Evolutionary conservation across 2,888 invertebrate species (phyloP), one percentile per base, ranked within the genome.

Genomic region (Patella depressa): DNA sequence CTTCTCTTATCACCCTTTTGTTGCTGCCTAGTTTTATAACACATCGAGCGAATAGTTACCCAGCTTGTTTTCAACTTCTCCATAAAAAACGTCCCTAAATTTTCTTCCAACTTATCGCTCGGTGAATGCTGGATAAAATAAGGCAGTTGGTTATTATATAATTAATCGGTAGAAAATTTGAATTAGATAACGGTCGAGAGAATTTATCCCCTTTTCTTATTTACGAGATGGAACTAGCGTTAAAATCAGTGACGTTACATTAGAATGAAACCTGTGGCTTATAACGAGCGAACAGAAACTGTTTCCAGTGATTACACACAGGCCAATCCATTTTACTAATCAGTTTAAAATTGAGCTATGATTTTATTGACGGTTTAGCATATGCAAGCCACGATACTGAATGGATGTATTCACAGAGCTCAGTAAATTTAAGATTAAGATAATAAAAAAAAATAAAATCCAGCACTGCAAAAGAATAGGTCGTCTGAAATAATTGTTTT

Each of bases 151-250:
- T 65, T 65, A 65, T 65, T 19, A 65, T 19, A 24, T 65, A 24
- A 65, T 65, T 65, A 65, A 65, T 65, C 65, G 65, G 24, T 19
- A 65, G 65, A 65, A 65, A 65, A 65, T 65, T 65, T 65, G 65
- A 65, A 65, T 65, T 65, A 65, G 65, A 65, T 19, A 65, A 24
- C 24, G 65, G 65, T 24, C 19, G 65, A 24, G 65, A 24, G 65
- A 24, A 24, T 45, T 45, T 45, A 45, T 45, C 45, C 45, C 45
- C 45, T 45, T 45, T 45, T 65, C 24, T 65, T 65, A 65, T 65
- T 65, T 65, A 65, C 14, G 65, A 65, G 65, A 65, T 65, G 11
- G 65, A 65, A 65, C 24, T 19, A 65, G 65, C 65, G 65, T 65
- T 45, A 65, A 65, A 65, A 65, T 65, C 19, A 24, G 65, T 65